A percentile compares a stretch with the other conserved stretches of the same genome.
These are phyloP conservation scores for Paedocypris sp. DNA, from an alignment of 2,113 vertebrate species.

Conservation along the genomic window DNA sequence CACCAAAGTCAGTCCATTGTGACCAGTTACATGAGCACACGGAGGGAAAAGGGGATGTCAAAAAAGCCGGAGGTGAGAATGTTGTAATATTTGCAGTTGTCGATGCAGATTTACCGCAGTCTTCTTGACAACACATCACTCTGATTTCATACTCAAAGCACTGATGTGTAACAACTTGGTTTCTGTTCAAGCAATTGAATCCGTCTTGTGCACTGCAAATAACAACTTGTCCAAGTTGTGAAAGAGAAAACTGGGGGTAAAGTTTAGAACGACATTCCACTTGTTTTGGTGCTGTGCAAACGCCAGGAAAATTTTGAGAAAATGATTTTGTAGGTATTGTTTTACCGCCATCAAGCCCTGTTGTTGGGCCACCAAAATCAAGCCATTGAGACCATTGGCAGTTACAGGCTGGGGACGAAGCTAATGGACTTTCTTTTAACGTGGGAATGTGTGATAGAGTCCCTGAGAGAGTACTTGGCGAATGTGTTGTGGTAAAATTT, in stretches of 20 bases:
- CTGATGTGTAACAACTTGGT: conserved; percentile 35
- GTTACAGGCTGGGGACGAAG: background rate
- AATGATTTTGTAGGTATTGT: conserved; percentile 18
- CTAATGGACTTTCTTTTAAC: background rate
- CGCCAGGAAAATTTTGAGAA: no score
- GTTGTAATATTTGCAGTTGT: conserved; percentile 1
- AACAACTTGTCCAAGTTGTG: conserved; percentile 41
- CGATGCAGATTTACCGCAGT: no score
- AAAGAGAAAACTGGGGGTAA: background rate
- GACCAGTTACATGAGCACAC: background rate
- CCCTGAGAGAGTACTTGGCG: background rate
- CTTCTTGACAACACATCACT: conserved; percentile 46
- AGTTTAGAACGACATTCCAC: conserved; percentile 29
- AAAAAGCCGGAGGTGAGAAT: background rate
- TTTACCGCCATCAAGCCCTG: conserved; percentile 29
- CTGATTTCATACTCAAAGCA: conserved; percentile 47
- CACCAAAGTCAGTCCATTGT: conserved; percentile 16
- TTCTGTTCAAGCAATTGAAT: conserved; percentile 42
- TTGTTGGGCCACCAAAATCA: conserved; percentile 10
- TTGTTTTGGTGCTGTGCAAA: conserved; percentile 17
- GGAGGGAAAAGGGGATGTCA: background rate
- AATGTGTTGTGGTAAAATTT: background rate
- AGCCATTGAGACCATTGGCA: conserved; percentile 23
- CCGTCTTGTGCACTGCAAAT: conserved; percentile 27
- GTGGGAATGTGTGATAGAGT: background rate